Percentiles rank a stretch among this genome's conserved stretches.
Conservation (phyloP, 1,140 invertebrate genomes). For the Leptinotarsa undecemlineata region DNA sequence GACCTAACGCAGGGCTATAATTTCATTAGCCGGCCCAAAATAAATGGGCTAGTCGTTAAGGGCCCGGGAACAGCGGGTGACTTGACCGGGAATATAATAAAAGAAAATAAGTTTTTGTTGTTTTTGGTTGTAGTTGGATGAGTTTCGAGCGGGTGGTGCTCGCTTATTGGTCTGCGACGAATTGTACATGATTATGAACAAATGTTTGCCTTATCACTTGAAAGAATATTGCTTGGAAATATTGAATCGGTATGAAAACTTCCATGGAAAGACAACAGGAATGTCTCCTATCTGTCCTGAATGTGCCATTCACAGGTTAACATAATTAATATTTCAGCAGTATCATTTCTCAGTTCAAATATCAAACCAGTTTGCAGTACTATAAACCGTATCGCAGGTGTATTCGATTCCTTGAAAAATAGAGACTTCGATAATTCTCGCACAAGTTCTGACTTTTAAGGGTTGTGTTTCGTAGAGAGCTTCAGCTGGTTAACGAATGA, state of each 20-base stretch:
- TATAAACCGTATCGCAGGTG: too few species aligned
- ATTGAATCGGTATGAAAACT: neutral
- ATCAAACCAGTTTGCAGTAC: too few species aligned
- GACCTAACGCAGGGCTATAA: constrained; percentile 9
- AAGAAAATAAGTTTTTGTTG: constrained; percentile 17
- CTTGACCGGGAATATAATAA: constrained; percentile 13
- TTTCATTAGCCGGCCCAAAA: constrained; percentile 15
- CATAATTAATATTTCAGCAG: too few species aligned
- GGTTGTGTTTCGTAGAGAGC: too few species aligned
- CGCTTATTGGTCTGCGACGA: constrained; percentile 7
- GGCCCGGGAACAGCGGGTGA: neutral
- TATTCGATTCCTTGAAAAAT: too few species aligned
- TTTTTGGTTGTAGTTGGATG: constrained; percentile 13
- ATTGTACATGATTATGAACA: constrained; percentile 12
- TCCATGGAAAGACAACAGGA: neutral
- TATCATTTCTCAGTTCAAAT: too few species aligned
- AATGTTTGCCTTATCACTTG: constrained; percentile 13
- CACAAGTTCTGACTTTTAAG: too few species aligned
- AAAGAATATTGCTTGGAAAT: neutral
- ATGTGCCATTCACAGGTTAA: too few species aligned
- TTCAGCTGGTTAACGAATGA: too few species aligned
- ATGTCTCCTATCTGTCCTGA: too few species aligned
- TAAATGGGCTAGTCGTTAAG: constrained; percentile 14
- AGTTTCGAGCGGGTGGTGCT: neutral
- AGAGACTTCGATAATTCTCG: too few species aligned